phyloP scores from a whole-genome alignment of 2,113 vertebrate species.

The Panthera tigris region DNA sequence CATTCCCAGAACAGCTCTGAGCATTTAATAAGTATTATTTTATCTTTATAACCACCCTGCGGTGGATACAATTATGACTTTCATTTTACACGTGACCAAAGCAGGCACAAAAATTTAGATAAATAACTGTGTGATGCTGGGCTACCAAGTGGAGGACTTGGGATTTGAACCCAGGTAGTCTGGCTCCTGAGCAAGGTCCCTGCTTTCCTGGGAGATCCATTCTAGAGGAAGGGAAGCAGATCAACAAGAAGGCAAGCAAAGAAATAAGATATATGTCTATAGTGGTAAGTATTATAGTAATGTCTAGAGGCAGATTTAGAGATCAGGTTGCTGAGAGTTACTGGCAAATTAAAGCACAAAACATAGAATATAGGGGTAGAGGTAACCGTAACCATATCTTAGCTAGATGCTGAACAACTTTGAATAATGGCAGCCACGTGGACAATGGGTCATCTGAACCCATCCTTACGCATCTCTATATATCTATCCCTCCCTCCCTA shows the following conservation, averaged over 20 bases:
- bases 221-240: neutral
- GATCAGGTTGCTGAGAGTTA: neutral
- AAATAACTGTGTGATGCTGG: neutral
- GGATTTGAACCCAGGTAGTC: neutral
- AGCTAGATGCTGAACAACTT: neutral
- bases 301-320: neutral
- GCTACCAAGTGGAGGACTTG: neutral
- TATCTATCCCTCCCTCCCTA: neutral
- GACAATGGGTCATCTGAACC: neutral
- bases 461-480: neutral
- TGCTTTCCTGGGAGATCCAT: neutral
- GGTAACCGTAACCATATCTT: neutral
- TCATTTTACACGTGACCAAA: neutral
- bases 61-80: neutral
- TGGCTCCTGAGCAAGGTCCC: neutral
- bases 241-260: neutral
- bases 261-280: neutral
- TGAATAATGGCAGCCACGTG: neutral
- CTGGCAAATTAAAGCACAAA: neutral
- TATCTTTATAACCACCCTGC: neutral
- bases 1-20: neutral
- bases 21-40: neutral
- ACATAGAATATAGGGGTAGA: neutral
- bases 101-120: neutral
- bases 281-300: neutral